These are phyloP conservation scores for Spea hammondii DNA, from an alignment of 2,797 vertebrate genomes.

Conservation along the genomic window DNA sequence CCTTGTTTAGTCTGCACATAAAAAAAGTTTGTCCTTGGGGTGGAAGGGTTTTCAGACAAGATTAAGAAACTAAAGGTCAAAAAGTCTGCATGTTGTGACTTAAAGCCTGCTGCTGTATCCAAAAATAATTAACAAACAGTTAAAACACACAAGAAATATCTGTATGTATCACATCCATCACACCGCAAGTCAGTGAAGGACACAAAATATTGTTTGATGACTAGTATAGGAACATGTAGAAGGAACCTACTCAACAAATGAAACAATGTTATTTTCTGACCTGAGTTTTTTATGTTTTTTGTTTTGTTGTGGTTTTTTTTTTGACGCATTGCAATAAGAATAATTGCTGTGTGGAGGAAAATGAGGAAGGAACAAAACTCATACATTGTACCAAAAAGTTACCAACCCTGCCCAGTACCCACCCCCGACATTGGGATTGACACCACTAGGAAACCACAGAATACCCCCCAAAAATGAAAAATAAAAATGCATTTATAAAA, in stretches of 20 bases:
- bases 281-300: constrained; percentile 61
- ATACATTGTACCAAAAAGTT: background rate
- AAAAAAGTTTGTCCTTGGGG: constrained; percentile 46
- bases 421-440: constrained; percentile 60
- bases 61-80: constrained; percentile 20
- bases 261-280: constrained; percentile 68
- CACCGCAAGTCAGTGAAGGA: constrained; percentile 53
- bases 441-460: constrained; percentile 61
- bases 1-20: constrained; percentile 22
- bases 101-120: constrained; percentile 22
- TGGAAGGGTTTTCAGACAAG: constrained; percentile 56
- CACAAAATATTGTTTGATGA: constrained; percentile 53
- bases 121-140: background rate
- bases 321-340: constrained; percentile 66
- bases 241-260: constrained; percentile 61
- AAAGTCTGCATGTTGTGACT: background rate
- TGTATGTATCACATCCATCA: constrained; percentile 58
- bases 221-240: constrained; percentile 63
- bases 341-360: constrained; percentile 49
- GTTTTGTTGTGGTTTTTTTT: constrained; percentile 42
- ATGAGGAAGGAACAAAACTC: constrained; percentile 30
- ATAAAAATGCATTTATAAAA: constrained; percentile 70
- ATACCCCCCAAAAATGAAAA: constrained; percentile 53
- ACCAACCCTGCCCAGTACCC: constrained; percentile 36
- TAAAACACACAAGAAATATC: constrained; percentile 13